A percentile compares a stretch with the other conserved stretches of the same genome.
Conservation (phyloP, 2,797 vertebrate species). For the Sylvilagus floridanus region DNA sequence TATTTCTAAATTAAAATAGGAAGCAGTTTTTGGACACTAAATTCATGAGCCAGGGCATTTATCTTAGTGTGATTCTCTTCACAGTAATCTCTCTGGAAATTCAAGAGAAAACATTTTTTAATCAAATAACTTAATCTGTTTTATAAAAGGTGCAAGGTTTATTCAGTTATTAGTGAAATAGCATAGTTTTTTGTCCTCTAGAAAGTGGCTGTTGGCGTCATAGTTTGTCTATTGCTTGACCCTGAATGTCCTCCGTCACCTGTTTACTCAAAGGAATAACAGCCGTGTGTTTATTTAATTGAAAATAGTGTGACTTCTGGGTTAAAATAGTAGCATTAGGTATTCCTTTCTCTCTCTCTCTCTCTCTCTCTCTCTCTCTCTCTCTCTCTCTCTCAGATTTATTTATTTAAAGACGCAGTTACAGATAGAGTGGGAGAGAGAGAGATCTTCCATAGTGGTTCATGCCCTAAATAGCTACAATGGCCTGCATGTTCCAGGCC, state of each 20-base stretch:
- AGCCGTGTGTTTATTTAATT: constrained; percentile 29
- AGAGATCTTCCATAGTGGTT: no score
- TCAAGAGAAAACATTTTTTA: constrained; percentile 3
- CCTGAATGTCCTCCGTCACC: neutral
- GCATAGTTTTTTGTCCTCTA: neutral
- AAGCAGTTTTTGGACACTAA: neutral
- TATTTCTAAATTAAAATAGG: constrained; percentile 4
- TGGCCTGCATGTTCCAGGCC: no score
- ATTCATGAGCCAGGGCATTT: neutral
- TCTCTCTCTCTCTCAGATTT: neutral
- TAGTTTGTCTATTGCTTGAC: constrained; percentile 4
- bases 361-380: neutral
- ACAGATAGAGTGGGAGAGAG: no score
- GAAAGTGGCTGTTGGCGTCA: neutral
- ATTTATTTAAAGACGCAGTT: no score
- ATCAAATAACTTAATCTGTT: constrained; percentile 14
- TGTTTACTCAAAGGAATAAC: neutral
- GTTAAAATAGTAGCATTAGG: neutral
- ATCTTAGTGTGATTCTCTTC: neutral
- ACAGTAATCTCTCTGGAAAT: neutral
- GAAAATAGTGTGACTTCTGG: neutral
- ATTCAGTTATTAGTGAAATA: neutral
- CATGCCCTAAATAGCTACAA: no score
- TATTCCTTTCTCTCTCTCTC: neutral
- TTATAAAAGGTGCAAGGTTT: neutral